Conservation (phyloP, 2,888 invertebrate genomes). For the Cabera pusaria region DNA sequence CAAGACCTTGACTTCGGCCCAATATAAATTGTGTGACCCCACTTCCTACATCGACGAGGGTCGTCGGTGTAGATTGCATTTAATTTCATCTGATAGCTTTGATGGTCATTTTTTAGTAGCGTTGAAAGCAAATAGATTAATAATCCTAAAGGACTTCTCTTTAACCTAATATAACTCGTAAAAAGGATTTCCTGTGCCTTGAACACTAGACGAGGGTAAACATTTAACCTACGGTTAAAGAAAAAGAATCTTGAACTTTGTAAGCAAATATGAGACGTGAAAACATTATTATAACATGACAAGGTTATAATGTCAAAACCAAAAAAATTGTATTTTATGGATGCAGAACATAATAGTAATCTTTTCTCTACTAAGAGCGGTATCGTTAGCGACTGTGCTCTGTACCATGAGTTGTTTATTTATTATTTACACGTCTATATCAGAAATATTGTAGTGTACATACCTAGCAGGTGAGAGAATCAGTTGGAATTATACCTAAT, state of each 20-base stretch:
- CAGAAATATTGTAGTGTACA: not conserved
- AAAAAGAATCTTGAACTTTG: slow-evolving; percentile 5
- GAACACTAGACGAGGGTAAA: slow-evolving; percentile 16
- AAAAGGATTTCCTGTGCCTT: slow-evolving; percentile 31
- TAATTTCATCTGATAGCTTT: slow-evolving; percentile 50
- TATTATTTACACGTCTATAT: too few relatives aligned
- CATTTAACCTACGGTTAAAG: slow-evolving; percentile 6
- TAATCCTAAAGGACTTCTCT: too few relatives aligned
- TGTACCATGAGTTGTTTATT: too few relatives aligned
- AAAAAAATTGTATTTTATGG: too few relatives aligned
- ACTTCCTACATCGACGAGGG: slow-evolving; percentile 74
- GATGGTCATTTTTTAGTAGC: slow-evolving; percentile 38
- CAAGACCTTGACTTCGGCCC: slow-evolving; percentile 75
- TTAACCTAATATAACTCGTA: too few relatives aligned
- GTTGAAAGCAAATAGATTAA: slow-evolving; percentile 23
- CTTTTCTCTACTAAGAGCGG: too few relatives aligned
- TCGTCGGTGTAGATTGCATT: slow-evolving; percentile 65
- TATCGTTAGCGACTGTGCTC: too few relatives aligned
- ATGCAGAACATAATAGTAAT: too few relatives aligned
- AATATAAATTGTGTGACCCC: slow-evolving; percentile 75
- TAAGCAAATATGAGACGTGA: slow-evolving; percentile 16
- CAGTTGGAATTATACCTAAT: not conserved
- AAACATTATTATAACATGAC: slow-evolving; percentile 7
- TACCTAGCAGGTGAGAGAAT: not conserved
- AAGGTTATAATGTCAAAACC: too few relatives aligned